phyloP scores from a whole-genome alignment of 2,113 vertebrate genomes.

The Serilophus lunatus region DNA sequence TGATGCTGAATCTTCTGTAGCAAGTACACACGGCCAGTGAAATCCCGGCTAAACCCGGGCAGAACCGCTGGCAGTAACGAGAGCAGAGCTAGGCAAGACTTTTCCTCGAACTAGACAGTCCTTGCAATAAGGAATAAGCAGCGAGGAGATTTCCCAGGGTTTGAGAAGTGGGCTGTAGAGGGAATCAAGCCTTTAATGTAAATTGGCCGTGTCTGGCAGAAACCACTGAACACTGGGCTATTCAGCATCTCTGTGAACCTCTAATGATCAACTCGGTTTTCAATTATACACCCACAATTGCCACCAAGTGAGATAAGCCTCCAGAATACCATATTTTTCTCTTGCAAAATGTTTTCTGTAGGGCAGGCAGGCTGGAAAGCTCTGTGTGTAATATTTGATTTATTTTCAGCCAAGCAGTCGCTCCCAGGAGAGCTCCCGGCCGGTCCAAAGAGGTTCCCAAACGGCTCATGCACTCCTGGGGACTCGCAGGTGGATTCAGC shows the following conservation, averaged over 20 bases:
- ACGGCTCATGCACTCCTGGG: rapidly evolving
- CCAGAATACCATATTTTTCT: slow-evolving; percentile 39
- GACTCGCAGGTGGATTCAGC: background rate
- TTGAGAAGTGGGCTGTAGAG: slow-evolving; percentile 39
- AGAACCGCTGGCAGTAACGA: background rate
- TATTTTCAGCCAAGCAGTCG: background rate
- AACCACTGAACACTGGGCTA: slow-evolving; percentile 42
- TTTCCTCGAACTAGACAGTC: background rate
- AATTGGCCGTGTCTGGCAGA: slow-evolving; percentile 52
- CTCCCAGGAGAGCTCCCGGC: background rate
- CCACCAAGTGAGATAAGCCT: slow-evolving; percentile 60
- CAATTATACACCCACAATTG: slow-evolving; percentile 49
- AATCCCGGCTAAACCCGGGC: background rate
- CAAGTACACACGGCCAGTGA: rapidly evolving
- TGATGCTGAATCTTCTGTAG: background rate
- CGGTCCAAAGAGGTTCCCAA: background rate
- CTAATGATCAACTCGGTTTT: slow-evolving; percentile 50
- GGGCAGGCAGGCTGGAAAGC: background rate
- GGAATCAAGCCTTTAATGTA: slow-evolving; percentile 56
- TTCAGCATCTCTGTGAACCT: slow-evolving; percentile 54
- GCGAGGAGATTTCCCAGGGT: slow-evolving; percentile 38
- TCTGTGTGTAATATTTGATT: background rate
- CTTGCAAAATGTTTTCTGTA: slow-evolving; percentile 41
- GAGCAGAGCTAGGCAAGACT: background rate
- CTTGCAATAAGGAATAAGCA: background rate